Conservation (phyloP, 1,140 invertebrate genomes). For the Aphelenchoides fujianensis region DNA sequence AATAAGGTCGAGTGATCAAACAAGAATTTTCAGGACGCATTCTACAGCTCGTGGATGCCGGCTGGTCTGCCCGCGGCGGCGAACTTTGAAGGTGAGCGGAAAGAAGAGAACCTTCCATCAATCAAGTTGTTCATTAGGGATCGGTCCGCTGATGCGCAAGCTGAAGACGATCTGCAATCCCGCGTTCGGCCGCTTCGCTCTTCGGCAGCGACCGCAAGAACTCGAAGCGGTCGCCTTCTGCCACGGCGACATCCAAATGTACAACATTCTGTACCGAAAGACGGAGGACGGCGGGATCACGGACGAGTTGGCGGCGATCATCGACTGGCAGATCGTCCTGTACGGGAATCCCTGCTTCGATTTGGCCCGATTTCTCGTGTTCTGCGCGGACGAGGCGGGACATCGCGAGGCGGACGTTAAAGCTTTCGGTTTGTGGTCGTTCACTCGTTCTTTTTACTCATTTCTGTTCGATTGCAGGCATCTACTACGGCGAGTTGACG, state of each 20-base stretch:
- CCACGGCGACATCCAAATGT: constrained; percentile 37
- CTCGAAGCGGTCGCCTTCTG: constrained; percentile 22
- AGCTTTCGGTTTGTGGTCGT: too few species aligned
- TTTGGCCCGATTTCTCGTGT: constrained; percentile 27
- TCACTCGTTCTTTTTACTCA: too few species aligned
- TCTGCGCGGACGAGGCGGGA: constrained; percentile 14
- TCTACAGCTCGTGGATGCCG: constrained; percentile 5
- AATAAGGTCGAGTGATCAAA: background rate
- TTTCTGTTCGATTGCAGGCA: too few species aligned
- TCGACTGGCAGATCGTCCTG: constrained; percentile 39
- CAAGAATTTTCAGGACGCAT: background rate
- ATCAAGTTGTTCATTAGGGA: background rate
- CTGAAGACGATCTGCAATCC: constrained; percentile 9
- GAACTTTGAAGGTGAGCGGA: constrained; percentile 7
- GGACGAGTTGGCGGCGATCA: constrained; percentile 32
- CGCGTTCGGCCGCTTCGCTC: background rate
- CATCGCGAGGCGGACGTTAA: constrained; percentile 6
- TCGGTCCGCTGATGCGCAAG: constrained; percentile 8
- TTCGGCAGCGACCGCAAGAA: background rate
- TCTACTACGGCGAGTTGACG: constrained; percentile 15
- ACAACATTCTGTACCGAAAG: constrained; percentile 30
- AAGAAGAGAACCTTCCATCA: background rate
- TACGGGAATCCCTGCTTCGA: constrained; percentile 25
- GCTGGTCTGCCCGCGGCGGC: background rate
- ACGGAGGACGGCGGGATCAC: constrained; percentile 1